A percentile compares a stretch with the other conserved stretches of the same genome.
Conservation (phyloP, 2,797 vertebrate genomes). For the Sarcoramphus papa region DNA sequence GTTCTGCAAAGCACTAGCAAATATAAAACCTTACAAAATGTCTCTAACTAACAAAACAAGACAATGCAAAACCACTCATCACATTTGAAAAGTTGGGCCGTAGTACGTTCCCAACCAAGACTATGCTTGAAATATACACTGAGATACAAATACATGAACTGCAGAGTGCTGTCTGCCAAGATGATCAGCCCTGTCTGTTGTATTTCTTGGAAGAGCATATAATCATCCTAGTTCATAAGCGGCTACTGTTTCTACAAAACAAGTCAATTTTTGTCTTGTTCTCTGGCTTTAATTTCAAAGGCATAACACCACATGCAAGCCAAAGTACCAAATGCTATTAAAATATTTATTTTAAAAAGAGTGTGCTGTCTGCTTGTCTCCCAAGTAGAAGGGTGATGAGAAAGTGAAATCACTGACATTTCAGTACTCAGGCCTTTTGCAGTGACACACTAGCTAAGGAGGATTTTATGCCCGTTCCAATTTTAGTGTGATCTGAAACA, state of each 20-base stretch:
- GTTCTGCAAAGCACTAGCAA: background rate
- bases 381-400: background rate
- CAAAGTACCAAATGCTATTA: background rate
- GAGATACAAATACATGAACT: background rate
- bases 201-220: background rate
- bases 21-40: background rate
- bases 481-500: background rate
- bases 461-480: background rate
- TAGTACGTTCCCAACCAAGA: background rate
- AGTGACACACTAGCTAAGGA: background rate
- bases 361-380: background rate
- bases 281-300: background rate
- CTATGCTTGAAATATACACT: background rate
- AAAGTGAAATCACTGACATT: background rate
- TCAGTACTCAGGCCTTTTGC: background rate
- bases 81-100: background rate
- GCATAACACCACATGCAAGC: background rate
- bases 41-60: background rate
- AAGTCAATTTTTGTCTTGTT: background rate
- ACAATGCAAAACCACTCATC: background rate
- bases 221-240: background rate
- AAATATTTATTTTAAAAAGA: background rate
- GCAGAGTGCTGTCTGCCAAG: background rate
- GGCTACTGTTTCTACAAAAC: background rate
- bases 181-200: background rate